A percentile compares a stretch with the other conserved stretches of the same genome.
These are phyloP conservation scores for Xylocampa areola DNA, from an alignment of 2,888 invertebrate species.

Conservation along the genomic window DNA sequence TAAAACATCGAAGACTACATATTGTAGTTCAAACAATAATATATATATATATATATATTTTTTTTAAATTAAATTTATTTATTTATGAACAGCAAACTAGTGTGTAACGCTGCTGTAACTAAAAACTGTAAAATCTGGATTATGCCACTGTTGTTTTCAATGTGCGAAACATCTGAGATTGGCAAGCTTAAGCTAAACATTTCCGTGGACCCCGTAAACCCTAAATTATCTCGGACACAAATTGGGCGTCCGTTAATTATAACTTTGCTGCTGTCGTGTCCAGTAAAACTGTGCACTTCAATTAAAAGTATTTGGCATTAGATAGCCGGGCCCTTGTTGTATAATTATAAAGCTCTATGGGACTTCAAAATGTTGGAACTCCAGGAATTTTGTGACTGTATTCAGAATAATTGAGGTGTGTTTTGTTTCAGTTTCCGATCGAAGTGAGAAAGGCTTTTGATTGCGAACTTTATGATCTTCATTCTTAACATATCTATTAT, in stretches of 20 bases:
- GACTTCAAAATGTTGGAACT: slow-evolving; percentile 36
- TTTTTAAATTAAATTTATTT: no score
- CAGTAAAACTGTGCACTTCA: slow-evolving; percentile 75
- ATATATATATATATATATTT: no score
- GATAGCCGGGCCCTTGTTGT: slow-evolving; percentile 49
- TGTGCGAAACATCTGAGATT: slow-evolving; percentile 42
- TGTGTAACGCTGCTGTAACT: no score
- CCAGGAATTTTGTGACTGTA: slow-evolving; percentile 34
- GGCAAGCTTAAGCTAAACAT: slow-evolving; percentile 45
- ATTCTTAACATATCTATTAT: no score
- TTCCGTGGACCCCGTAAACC: slow-evolving; percentile 70
- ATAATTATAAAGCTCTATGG: slow-evolving; percentile 58
- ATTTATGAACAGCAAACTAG: no score
- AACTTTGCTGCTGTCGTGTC: slow-evolving; percentile 77
- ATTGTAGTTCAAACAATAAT: no score
- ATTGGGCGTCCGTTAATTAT: slow-evolving; percentile 83
- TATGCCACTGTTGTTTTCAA: slow-evolving; percentile 31
- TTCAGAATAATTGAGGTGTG: slow-evolving; percentile 36
- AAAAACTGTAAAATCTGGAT: background rate
- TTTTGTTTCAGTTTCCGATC: slow-evolving; percentile 27
- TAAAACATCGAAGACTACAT: no score
- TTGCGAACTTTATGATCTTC: no score
- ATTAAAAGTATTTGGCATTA: slow-evolving; percentile 78
- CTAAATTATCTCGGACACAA: slow-evolving; percentile 76
- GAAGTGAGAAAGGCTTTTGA: slow-evolving; percentile 6